These are phyloP conservation scores for Fulmarus glacialis DNA, from an alignment of 2,113 vertebrate species.

Conservation along the genomic window DNA sequence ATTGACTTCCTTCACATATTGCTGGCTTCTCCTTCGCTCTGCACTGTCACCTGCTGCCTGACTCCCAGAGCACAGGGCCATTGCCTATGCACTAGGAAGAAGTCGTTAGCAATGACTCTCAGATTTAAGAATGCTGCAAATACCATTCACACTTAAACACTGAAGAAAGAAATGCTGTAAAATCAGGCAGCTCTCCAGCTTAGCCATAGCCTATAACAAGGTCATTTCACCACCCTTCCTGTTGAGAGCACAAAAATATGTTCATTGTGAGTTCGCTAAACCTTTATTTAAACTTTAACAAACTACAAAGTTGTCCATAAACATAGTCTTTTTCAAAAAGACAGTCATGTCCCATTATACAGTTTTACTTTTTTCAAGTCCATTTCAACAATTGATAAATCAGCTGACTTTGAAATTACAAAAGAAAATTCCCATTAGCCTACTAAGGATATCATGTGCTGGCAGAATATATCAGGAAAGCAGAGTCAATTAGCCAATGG, in stretches of 20 bases:
- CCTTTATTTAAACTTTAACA: background rate
- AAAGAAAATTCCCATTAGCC: background rate
- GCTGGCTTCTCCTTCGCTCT: background rate
- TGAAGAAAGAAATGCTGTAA: background rate
- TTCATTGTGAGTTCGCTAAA: background rate
- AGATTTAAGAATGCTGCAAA: background rate
- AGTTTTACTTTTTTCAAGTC: background rate
- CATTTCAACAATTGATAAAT: background rate
- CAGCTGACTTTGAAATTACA: background rate
- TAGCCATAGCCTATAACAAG: background rate
- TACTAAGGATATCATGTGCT: background rate
- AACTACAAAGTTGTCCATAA: background rate
- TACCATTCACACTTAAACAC: background rate
- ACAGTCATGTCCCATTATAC: background rate
- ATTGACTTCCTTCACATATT: fast-evolving
- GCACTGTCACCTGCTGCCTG: background rate
- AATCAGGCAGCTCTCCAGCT: background rate
- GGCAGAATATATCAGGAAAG: background rate
- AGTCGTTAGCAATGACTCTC: background rate
- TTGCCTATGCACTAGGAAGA: fast-evolving
- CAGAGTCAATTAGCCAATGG: background rate
- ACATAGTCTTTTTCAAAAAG: background rate
- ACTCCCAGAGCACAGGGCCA: background rate
- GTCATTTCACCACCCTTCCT: background rate
- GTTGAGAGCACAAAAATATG: background rate